Evolutionary conservation across 2,113 vertebrate genomes (phyloP).

Genomic region (Chrysochloris asiatica): DNA sequence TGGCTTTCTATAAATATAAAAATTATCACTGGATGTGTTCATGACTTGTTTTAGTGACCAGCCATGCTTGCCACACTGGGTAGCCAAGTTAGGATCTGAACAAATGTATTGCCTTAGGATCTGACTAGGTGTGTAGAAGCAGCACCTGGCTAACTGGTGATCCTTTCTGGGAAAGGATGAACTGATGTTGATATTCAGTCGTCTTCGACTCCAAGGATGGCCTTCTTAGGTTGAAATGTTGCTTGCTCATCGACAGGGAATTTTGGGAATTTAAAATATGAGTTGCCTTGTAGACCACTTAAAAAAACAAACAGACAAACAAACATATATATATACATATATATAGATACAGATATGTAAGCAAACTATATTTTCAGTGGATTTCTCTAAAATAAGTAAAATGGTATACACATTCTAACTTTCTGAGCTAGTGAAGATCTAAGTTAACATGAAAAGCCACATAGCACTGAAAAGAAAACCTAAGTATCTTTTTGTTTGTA

Average conservation of each 20-base stretch:
- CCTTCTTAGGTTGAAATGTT: slow-evolving; percentile 30
- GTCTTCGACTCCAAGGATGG: slow-evolving; percentile 49
- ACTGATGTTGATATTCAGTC: slow-evolving; percentile 64
- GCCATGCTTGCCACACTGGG: slow-evolving; percentile 30
- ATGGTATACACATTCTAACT: neutral
- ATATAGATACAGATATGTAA: neutral
- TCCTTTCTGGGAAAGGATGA: slow-evolving; percentile 53
- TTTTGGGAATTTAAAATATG: neutral
- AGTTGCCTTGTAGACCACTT: slow-evolving; percentile 15
- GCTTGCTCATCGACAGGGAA: no score
- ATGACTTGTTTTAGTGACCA: slow-evolving; percentile 29
- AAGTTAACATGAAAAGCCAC: neutral
- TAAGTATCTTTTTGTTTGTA: neutral
- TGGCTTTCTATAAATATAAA: slow-evolving; percentile 69
- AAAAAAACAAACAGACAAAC: neutral
- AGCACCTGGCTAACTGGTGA: slow-evolving; percentile 55
- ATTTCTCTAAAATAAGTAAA: slow-evolving; percentile 40
- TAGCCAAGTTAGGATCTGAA: slow-evolving; percentile 56
- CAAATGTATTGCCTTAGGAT: slow-evolving; percentile 56
- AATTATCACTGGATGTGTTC: slow-evolving; percentile 71
- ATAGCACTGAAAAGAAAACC: slow-evolving; percentile 40
- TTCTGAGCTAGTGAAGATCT: slow-evolving; percentile 9
- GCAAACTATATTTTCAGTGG: neutral
- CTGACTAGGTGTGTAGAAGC: slow-evolving; percentile 60
- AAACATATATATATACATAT: no score